phyloP scores from a whole-genome alignment of 2,113 vertebrate species.

The Leucoraja erinaceus region DNA sequence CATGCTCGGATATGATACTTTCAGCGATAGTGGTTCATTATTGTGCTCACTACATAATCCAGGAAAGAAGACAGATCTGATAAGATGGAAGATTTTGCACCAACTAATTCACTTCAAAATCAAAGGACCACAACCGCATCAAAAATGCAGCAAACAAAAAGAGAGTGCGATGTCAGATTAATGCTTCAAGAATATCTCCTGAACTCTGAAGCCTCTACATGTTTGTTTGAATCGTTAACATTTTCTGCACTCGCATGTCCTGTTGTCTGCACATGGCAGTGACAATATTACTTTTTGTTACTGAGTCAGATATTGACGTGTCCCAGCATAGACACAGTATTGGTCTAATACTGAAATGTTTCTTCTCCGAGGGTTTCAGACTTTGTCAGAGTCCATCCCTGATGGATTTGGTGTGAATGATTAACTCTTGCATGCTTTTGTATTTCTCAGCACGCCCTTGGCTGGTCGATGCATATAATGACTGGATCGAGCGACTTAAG shows the following conservation, averaged over 20 bases:
- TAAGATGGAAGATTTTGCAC: background rate
- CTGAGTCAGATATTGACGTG: background rate
- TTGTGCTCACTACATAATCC: background rate
- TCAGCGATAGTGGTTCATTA: background rate
- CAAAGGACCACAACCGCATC: background rate
- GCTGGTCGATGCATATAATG: constrained; percentile 79
- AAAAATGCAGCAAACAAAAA: background rate
- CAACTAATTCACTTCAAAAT: background rate
- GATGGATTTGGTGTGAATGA: background rate
- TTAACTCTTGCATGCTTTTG: background rate
- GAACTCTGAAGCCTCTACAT: background rate
- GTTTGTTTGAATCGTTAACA: background rate
- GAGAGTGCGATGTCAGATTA: background rate
- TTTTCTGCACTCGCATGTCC: too few species aligned
- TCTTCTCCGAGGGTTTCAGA: background rate
- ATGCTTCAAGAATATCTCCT: background rate
- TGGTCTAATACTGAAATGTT: background rate
- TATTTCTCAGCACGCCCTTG: constrained; percentile 75
- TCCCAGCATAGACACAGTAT: background rate
- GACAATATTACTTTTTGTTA: background rate
- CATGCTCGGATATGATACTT: background rate
- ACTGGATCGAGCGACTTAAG: constrained; percentile 83
- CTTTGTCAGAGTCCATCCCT: background rate
- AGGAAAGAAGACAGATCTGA: background rate
- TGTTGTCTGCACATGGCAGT: background rate